These are phyloP conservation scores for Maniola hyperantus DNA, from an alignment of 2,888 invertebrate genomes.

Conservation along the genomic window DNA sequence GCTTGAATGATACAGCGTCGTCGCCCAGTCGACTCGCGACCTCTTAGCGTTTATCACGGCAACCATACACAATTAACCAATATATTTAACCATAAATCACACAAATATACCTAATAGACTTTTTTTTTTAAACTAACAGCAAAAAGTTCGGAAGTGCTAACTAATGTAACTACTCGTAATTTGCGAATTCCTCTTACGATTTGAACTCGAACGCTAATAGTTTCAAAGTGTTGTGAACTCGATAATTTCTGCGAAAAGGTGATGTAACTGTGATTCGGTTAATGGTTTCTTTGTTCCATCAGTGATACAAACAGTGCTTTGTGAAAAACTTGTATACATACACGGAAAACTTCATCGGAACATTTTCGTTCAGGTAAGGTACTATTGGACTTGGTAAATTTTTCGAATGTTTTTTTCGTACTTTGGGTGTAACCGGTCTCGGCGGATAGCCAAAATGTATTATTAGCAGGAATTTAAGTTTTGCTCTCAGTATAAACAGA, in stretches of 20 bases:
- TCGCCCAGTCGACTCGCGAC: slow-evolving; percentile 72
- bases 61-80: slow-evolving; percentile 38
- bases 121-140: background rate
- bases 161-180: slow-evolving; percentile 32
- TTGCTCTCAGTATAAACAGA: slow-evolving; percentile 52
- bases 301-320: slow-evolving; percentile 60
- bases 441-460: slow-evolving; percentile 74
- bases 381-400: slow-evolving; percentile 49
- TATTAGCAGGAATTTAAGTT: slow-evolving; percentile 69
- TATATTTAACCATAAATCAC: slow-evolving; percentile 20
- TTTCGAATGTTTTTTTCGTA: slow-evolving; percentile 33
- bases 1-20: slow-evolving; percentile 68
- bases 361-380: slow-evolving; percentile 25
- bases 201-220: slow-evolving; percentile 40
- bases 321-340: slow-evolving; percentile 43
- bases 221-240: slow-evolving; percentile 34
- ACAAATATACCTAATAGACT: slow-evolving; percentile 5
- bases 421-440: slow-evolving; percentile 33
- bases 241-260: slow-evolving; percentile 67
- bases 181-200: slow-evolving; percentile 48
- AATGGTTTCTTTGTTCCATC: slow-evolving; percentile 64
- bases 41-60: slow-evolving; percentile 74
- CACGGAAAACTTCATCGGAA: background rate
- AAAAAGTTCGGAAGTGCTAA: slow-evolving; percentile 12
- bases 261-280: slow-evolving; percentile 64